Percentiles rank a stretch among this genome's conserved stretches.
These are phyloP conservation scores for Meiosimyza decipiens DNA, from an alignment of 2,888 invertebrate genomes.

Conservation along the genomic window DNA sequence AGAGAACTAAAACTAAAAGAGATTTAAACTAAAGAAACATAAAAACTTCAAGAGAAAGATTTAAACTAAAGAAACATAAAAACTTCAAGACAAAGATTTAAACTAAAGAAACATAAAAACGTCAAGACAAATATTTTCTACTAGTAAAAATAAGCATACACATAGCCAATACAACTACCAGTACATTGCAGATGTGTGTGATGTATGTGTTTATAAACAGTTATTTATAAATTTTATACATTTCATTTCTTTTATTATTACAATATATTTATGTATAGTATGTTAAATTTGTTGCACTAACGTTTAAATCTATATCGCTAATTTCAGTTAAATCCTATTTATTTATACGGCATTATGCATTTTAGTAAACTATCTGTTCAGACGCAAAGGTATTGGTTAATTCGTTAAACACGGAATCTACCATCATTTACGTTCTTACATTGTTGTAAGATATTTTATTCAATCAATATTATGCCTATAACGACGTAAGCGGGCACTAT, in stretches of 20 bases:
- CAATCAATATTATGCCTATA: conserved; percentile 65
- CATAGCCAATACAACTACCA: too few relatives aligned
- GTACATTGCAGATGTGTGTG: too few relatives aligned
- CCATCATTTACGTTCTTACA: background rate
- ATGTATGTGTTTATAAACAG: background rate
- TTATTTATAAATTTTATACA: background rate
- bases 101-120: too few relatives aligned
- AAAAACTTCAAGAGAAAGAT: too few relatives aligned
- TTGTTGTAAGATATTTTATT: conserved; percentile 30
- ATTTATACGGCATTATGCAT: background rate
- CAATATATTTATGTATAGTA: background rate
- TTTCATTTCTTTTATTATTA: background rate
- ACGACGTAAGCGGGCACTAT: conserved; percentile 65
- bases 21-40: too few relatives aligned
- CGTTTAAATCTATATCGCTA: background rate
- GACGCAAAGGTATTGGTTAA: background rate
- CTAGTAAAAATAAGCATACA: too few relatives aligned
- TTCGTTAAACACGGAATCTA: background rate
- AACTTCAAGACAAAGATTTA: too few relatives aligned
- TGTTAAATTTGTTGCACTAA: conserved; percentile 1
- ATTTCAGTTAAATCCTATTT: background rate
- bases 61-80: too few relatives aligned
- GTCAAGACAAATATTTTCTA: too few relatives aligned
- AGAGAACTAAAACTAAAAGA: too few relatives aligned
- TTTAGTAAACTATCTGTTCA: background rate